These are phyloP conservation scores for Oriolus oriolus DNA, from an alignment of 2,113 vertebrate genomes.

Conservation along the genomic window DNA sequence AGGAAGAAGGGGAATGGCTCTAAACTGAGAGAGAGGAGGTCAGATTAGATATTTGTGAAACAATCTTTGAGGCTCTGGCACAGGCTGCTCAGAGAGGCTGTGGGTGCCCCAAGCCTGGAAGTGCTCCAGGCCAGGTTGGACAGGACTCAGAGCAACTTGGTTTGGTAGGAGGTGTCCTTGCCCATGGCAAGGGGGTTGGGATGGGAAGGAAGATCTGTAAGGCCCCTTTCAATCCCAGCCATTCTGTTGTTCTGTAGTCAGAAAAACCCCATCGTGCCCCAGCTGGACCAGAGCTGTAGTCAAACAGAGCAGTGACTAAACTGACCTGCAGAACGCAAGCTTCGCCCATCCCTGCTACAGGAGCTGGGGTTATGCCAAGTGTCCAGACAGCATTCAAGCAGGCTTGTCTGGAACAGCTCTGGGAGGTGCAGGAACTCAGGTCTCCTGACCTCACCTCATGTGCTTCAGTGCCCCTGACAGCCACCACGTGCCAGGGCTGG, in stretches of 20 bases:
- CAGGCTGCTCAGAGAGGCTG: background rate
- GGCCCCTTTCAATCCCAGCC: background rate
- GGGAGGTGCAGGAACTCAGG: background rate
- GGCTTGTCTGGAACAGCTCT: background rate
- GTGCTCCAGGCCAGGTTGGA: background rate
- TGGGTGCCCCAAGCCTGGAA: background rate
- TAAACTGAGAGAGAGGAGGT: background rate
- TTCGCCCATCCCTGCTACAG: background rate
- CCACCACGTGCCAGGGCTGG: background rate
- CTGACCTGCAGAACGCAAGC: background rate
- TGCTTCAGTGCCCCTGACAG: background rate
- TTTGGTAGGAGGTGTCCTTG: background rate
- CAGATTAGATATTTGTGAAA: background rate
- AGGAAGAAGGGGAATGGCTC: background rate
- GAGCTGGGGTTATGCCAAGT: background rate
- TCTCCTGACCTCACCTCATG: background rate
- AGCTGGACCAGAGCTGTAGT: background rate
- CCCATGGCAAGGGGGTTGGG: background rate
- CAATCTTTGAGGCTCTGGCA: background rate
- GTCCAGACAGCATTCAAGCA: background rate
- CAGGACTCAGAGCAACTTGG: background rate
- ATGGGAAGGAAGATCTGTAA: background rate
- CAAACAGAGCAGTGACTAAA: background rate
- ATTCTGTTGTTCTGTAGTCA: background rate
- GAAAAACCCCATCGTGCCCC: background rate